Base-by-base conservation (phyloP, 1,140 invertebrate genomes). In the Drosophila sechellia region DNA sequence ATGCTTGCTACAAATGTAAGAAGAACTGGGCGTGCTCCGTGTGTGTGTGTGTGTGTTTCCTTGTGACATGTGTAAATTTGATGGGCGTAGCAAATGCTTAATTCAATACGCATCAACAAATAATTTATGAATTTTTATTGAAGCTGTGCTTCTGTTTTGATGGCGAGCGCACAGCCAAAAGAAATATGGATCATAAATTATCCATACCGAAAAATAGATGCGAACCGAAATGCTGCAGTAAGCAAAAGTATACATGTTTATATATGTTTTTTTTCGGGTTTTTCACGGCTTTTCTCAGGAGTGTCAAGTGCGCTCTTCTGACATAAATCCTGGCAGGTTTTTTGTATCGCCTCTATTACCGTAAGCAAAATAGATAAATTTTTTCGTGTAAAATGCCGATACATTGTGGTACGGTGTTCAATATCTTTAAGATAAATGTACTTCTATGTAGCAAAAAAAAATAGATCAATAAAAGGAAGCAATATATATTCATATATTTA, bases 111-210 rank as follows among this genome's bases (percentile, higher is more conserved):
- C 64, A 69, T 69, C 64, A 49, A 68, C 66, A 70, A 56, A 69
- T 70, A 70, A 70, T 70, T 70, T 57, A 70, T 70, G 66, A 35
- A 70, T 70, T 69, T 70, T 56, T 70, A 69, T 69, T 69, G 66
- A 70, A 57, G 42, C 56, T 57, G 5, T 15, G 50, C 39, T 40
- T 40, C 40, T 31, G 49, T 70, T 68, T 39, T 54, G 31, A 39
- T 13, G 39, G 25, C 54, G 22, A n/a, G 13, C 35, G 43, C 35
- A 31, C 17, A 20, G 15, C 49, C 31, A 20, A 54, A 6, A 39
- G 45, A 52, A 48, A 42, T 10, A 34, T 12, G 27, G 46, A 40
- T 69, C 66, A 56, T 70, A 70, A 70, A 70, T 70, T 68, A 56
- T 69, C n/a, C 13, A 0, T 1, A n/a, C 31, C n/a, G 12, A 66